Evolutionary conservation across 2,888 invertebrate genomes (phyloP), one percentile per base, ranked within the genome.

Genomic region (Chrysolina oricalcia): DNA sequence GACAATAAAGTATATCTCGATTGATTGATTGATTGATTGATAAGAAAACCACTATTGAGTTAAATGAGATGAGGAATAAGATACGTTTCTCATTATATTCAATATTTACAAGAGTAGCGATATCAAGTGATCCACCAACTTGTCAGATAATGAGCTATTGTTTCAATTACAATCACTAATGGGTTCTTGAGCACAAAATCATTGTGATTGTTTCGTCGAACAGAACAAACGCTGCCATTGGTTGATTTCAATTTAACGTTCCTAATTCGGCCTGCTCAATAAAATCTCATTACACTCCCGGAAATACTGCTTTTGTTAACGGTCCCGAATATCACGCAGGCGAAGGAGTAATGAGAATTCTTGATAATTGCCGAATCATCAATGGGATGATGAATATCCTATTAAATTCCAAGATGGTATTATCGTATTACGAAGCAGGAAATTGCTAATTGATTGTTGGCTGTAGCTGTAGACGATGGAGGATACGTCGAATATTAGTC

Each of bases 361-460:
- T 53, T 19, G 19, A 53, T 53, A 53, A 53, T 53, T 53, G 53
- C 13, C 21, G 53, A 53, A 53, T 53, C 17, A 53, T 53, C 53
- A 21, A 53, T 53, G 21, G 17, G 21, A 21, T 21, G 53, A 21
- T 21, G 53, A 53, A 53, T 53, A 53, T 53, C 53, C 53, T 53
- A 53, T 53, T 53, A 3, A 53, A 11, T 53, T 11, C 53, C 17
- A 53, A 53, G 53, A 21, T 19, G 21, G 19, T 17, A 53, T 53
- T 53, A 53, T 53, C 19, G 53, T 17, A 21, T 13, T 53, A 5
- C 53, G 11, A 9, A 21, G 53, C 21, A 53, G 53, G 21, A 53
- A 53, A 53, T 53, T 53, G 21, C 17, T 53, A 53, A 53, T 53
- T 53, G 53, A 53, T 53, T 53, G 53, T 53, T 53, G 19, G 53